A percentile compares a stretch with the other conserved stretches of the same genome.
These are phyloP conservation scores for Caloenas nicobarica DNA, from an alignment of 2,113 vertebrate species.

Conservation along the genomic window DNA sequence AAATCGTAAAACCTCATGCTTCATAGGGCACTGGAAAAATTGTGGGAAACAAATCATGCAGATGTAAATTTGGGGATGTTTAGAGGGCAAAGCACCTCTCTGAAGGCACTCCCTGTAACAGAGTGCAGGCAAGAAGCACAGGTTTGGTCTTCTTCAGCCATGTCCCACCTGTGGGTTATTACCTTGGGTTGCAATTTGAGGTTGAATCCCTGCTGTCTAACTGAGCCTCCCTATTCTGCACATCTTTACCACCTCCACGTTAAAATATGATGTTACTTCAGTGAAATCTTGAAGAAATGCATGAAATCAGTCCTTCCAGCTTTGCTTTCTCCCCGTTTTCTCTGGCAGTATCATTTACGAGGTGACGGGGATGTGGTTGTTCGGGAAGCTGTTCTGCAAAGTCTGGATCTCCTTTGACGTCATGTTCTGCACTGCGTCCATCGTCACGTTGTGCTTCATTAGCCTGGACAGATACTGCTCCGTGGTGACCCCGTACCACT, in stretches of 20 bases:
- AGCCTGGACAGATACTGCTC: slow-evolving; percentile 78
- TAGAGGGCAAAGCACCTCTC: not conserved
- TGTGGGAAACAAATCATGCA: not conserved
- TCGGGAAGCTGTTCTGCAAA: slow-evolving; percentile 74
- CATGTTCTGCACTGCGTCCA: slow-evolving; percentile 76
- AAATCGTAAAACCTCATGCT: not conserved
- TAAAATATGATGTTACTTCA: not conserved
- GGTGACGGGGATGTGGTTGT: slow-evolving; percentile 75
- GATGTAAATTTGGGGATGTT: not conserved
- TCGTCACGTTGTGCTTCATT: slow-evolving; percentile 75
- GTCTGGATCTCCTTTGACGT: slow-evolving; percentile 79
- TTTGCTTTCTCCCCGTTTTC: not conserved
- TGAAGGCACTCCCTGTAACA: not conserved
- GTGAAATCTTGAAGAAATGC: rapidly evolving
- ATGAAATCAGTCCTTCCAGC: not conserved
- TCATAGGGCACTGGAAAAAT: not conserved
- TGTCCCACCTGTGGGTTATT: not conserved
- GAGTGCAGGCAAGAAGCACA: not conserved
- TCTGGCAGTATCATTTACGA: slow-evolving; percentile 70
- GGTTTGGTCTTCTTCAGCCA: not conserved
- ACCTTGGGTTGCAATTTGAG: not conserved
- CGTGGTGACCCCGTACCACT: slow-evolving; percentile 70
- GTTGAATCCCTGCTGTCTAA: not conserved
- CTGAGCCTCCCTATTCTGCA: not conserved
- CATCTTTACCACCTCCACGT: rapidly evolving